Evolutionary conservation across 2,113 vertebrate genomes (phyloP).

Genomic region (Zapornia atra): DNA sequence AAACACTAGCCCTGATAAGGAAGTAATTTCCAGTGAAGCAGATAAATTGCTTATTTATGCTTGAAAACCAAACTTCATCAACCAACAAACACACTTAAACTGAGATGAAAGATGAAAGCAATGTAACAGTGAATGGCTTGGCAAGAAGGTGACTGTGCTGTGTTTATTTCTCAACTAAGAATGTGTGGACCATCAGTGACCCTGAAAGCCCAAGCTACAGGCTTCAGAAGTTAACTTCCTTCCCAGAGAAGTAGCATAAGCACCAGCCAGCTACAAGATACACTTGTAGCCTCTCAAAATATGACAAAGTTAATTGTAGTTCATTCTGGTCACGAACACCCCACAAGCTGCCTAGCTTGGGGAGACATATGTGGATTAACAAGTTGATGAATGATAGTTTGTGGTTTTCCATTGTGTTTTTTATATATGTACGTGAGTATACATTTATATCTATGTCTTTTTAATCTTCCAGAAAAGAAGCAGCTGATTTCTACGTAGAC

Average conservation of each 20-base stretch:
- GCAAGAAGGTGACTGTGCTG: neutral
- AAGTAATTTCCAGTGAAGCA: neutral
- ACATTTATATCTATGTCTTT: conserved; percentile 13
- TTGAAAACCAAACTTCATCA: neutral
- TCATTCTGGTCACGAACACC: neutral
- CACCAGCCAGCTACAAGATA: neutral
- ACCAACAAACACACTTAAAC: neutral
- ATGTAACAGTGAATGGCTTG: neutral
- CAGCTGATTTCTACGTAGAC: conserved; percentile 88
- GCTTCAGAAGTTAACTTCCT: neutral
- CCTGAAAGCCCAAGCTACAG: neutral
- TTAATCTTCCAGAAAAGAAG: conserved; percentile 87
- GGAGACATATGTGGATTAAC: neutral
- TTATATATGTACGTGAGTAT: fast-evolving
- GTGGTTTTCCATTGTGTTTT: neutral
- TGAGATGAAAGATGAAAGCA: neutral
- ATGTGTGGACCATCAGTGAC: neutral
- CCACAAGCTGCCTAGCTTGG: neutral
- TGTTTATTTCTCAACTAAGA: neutral
- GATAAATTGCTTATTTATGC: neutral
- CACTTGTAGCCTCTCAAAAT: neutral
- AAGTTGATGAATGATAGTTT: neutral
- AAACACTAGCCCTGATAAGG: neutral
- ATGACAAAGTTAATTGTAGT: neutral
- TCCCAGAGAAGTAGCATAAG: neutral